Evolutionary conservation across 2,888 invertebrate genomes (phyloP).

Genomic region (Anodontia alba): DNA sequence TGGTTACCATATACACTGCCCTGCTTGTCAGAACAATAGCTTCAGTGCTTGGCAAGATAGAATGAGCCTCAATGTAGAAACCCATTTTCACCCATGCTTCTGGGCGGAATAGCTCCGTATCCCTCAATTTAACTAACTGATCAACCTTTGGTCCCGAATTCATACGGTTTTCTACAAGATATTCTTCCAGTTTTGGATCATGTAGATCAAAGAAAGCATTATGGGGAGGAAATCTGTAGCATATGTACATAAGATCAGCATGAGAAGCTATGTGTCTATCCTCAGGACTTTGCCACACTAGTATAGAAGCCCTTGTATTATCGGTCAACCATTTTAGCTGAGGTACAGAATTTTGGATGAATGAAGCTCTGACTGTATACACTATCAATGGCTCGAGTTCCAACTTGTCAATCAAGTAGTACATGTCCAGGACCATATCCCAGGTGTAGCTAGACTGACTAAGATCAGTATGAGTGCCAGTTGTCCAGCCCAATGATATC

Average conservation of each 20-base stretch:
- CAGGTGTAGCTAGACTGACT: slow-evolving; percentile 78
- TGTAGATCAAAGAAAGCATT: slow-evolving; percentile 75
- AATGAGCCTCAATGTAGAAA: slow-evolving; percentile 75
- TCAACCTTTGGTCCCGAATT: slow-evolving; percentile 69
- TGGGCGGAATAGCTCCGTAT: slow-evolving; percentile 74
- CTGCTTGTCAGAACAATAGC: slow-evolving; percentile 72
- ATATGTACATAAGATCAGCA: slow-evolving; percentile 75
- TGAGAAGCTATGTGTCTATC: slow-evolving; percentile 59
- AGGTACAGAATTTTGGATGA: slow-evolving; percentile 78
- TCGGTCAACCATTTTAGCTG: slow-evolving; percentile 81
- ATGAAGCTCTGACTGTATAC: slow-evolving; percentile 76
- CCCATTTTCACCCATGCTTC: slow-evolving; percentile 81
- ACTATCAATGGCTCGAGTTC: slow-evolving; percentile 75
- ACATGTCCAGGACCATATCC: slow-evolving; percentile 82
- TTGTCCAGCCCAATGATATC: slow-evolving; percentile 83
- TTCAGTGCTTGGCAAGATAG: slow-evolving; percentile 78
- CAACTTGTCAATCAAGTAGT: slow-evolving; percentile 73
- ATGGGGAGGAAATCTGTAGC: slow-evolving; percentile 75
- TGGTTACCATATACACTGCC: slow-evolving; percentile 76
- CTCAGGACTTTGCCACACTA: slow-evolving; percentile 72
- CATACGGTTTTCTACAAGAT: slow-evolving; percentile 68
- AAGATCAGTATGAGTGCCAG: slow-evolving; percentile 77
- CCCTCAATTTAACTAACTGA: slow-evolving; percentile 68
- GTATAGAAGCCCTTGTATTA: slow-evolving; percentile 70
- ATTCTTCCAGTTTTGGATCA: slow-evolving; percentile 62